A percentile compares a stretch with the other conserved stretches of the same genome.
Evolutionary conservation across 2,888 invertebrate species (phyloP).

Genomic region (Nomada ferruginata): DNA sequence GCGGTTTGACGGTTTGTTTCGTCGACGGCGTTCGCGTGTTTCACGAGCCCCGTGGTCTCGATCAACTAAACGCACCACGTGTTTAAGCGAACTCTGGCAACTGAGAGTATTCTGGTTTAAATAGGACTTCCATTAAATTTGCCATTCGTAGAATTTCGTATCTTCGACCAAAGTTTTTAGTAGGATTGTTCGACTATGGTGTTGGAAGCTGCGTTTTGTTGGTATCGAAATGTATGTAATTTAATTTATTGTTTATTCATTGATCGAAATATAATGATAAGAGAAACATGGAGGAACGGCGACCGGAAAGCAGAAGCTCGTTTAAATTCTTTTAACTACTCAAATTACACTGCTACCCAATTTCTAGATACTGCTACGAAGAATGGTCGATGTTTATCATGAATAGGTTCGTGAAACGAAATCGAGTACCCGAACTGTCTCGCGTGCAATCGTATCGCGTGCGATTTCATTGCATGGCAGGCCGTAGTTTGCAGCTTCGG

Average conservation of each 20-base stretch:
- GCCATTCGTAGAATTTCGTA: neutral
- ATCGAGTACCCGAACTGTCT: neutral
- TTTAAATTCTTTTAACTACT: neutral
- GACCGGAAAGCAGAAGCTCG: too few relatives aligned
- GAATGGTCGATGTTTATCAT: neutral
- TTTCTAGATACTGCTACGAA: too few relatives aligned
- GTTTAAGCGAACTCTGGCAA: neutral
- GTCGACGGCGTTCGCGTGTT: neutral
- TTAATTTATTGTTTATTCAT: too few relatives aligned
- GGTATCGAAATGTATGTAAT: too few relatives aligned
- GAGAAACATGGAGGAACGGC: too few relatives aligned
- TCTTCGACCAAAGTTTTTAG: too few relatives aligned
- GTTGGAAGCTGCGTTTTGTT: too few relatives aligned
- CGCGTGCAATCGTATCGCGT: neutral
- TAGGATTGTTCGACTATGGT: too few relatives aligned
- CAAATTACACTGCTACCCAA: neutral
- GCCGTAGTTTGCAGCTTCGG: conserved; percentile 14
- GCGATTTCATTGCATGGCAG: conserved; percentile 10
- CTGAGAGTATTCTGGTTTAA: neutral
- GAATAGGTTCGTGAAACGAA: conserved; percentile 14
- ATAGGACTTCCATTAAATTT: neutral
- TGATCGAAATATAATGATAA: too few relatives aligned
- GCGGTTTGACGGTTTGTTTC: conserved; percentile 2
- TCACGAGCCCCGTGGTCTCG: neutral
- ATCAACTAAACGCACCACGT: neutral